These are phyloP conservation scores for Parazoanthus swiftii DNA, from an alignment of 92 coral and sea anemone species.

Conservation along the genomic window DNA sequence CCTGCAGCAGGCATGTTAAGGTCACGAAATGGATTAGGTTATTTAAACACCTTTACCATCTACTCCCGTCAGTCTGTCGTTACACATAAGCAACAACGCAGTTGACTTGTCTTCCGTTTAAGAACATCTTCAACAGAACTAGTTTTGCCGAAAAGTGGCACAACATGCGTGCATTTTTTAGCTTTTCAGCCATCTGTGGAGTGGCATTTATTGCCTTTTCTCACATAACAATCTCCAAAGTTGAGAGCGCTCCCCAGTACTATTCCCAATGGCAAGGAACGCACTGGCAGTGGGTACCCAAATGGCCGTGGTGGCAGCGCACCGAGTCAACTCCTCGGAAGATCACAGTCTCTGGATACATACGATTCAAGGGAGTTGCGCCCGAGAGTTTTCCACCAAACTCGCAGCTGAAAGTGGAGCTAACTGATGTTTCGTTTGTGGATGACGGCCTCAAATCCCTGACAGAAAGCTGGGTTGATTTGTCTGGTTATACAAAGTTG, in stretches of 20 bases:
- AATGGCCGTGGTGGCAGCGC: background rate
- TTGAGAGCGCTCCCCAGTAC: background rate
- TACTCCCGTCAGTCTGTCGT: background rate
- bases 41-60: background rate
- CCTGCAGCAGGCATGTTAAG: background rate
- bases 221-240: background rate
- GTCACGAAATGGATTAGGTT: background rate
- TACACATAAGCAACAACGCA: background rate
- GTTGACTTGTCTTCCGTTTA: background rate
- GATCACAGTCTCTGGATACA: background rate
- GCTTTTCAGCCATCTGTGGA: background rate
- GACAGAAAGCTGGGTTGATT: background rate
- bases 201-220: background rate
- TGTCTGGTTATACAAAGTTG: background rate
- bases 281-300: background rate
- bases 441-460: background rate
- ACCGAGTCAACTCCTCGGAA: background rate
- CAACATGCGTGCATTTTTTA: background rate
- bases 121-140: background rate
- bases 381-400: constrained; percentile 18
- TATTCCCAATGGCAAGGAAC: background rate
- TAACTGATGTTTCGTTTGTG: constrained; percentile 9
- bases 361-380: background rate
- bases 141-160: background rate
- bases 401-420: constrained; percentile 8